Evolutionary conservation across 2,113 vertebrate species (phyloP).

Genomic region (Trogon melanurus): DNA sequence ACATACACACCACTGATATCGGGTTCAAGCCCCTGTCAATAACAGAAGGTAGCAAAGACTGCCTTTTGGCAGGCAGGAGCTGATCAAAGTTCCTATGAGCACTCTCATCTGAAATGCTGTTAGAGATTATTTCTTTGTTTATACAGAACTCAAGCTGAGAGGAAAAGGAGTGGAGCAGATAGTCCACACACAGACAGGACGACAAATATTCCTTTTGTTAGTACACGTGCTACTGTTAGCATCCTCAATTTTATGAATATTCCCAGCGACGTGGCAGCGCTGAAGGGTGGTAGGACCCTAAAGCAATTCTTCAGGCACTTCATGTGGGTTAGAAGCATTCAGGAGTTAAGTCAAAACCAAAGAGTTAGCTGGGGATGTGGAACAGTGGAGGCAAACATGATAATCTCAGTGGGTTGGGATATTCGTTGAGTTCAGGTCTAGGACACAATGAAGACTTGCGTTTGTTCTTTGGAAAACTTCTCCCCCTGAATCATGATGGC

Average conservation of each 20-base stretch:
- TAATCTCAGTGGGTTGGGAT: not conserved
- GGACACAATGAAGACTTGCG: not conserved
- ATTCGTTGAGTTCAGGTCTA: not conserved
- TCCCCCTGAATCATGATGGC: not conserved
- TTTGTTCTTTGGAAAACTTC: not conserved
- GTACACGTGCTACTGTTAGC: rapidly evolving
- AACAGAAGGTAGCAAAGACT: not conserved
- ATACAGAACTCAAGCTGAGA: not conserved
- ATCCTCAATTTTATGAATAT: not conserved
- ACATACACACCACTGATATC: not conserved
- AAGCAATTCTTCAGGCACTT: not conserved
- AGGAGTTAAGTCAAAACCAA: not conserved
- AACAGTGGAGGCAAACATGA: not conserved
- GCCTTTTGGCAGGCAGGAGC: not conserved
- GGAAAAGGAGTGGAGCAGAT: not conserved
- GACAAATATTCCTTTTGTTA: not conserved
- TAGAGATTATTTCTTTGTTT: not conserved
- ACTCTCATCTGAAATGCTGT: not conserved
- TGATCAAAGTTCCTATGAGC: not conserved
- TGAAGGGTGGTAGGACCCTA: not conserved
- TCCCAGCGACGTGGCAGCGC: not conserved
- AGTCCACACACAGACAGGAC: not conserved
- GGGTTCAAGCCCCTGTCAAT: constrained; percentile 12
- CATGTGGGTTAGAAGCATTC: not conserved
- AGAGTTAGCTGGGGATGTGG: not conserved